These are phyloP conservation scores for Pseudocheirus occidentalis DNA, from an alignment of 2,797 vertebrate species.

Conservation along the genomic window DNA sequence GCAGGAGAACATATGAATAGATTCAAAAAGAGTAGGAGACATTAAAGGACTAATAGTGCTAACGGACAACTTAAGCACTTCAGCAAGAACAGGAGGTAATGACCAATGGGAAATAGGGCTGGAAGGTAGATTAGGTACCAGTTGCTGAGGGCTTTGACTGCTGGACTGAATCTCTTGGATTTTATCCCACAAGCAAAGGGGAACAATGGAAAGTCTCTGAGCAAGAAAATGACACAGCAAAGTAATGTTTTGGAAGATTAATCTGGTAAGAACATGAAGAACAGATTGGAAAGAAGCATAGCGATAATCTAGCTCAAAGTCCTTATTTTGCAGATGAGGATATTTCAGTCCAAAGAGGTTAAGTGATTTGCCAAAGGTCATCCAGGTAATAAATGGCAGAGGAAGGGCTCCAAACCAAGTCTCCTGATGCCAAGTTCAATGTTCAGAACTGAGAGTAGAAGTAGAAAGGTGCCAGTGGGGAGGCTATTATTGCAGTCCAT, in stretches of 20 bases:
- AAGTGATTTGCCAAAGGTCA: background rate
- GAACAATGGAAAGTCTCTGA: background rate
- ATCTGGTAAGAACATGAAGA: background rate
- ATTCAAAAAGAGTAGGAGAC: background rate
- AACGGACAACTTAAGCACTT: background rate
- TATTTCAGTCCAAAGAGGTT: background rate
- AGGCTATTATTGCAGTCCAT: background rate
- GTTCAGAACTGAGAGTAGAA: background rate
- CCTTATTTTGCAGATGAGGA: background rate
- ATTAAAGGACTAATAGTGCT: background rate
- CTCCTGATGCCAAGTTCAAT: background rate
- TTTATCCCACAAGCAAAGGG: background rate
- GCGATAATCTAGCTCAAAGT: background rate
- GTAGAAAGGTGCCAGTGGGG: background rate
- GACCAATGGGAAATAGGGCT: background rate
- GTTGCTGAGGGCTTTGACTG: background rate
- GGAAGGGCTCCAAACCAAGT: background rate
- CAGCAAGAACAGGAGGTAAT: background rate
- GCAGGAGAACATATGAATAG: background rate
- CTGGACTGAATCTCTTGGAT: background rate
- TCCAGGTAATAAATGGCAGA: background rate
- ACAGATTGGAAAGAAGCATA: background rate
- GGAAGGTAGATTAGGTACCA: background rate
- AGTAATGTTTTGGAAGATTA: background rate
- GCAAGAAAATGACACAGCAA: background rate